phyloP scores from a whole-genome alignment of 2,113 vertebrate species.

The Paramisgurnus dabryanus region DNA sequence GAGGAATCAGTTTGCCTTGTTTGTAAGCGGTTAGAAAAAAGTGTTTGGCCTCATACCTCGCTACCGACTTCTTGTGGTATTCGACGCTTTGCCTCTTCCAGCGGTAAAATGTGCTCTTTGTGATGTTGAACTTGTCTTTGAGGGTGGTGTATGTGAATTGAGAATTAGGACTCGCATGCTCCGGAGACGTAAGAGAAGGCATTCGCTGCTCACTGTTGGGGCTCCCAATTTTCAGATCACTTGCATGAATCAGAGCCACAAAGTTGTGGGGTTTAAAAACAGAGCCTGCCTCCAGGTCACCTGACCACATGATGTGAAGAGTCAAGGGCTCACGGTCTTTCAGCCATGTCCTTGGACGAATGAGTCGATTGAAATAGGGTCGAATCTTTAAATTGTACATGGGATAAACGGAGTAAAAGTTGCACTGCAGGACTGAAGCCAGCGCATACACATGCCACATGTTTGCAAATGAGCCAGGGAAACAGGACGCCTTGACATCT shows the following conservation, averaged over 20 bases:
- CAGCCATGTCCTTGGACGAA: constrained; percentile 78
- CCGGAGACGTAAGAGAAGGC: constrained; percentile 72
- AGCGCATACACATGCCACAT: constrained; percentile 96
- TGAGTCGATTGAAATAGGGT: constrained; percentile 91
- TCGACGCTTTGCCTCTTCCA: constrained; percentile 91
- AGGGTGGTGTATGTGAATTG: constrained; percentile 84
- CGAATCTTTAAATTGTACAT: constrained; percentile 95
- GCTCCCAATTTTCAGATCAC: constrained; percentile 65
- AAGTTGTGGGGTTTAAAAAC: constrained; percentile 88
- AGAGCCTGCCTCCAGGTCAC: constrained; percentile 77
- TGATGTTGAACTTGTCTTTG: constrained; percentile 85
- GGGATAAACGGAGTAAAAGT: constrained; percentile 94
- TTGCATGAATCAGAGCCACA: constrained; percentile 82
- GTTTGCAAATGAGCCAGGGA: constrained; percentile 89
- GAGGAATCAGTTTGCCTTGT: constrained; percentile 83
- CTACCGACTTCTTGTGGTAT: constrained; percentile 84
- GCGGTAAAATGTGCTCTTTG: constrained; percentile 93
- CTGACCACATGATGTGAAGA: constrained; percentile 94
- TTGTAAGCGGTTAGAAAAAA: constrained; percentile 88
- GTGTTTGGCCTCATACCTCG: constrained; percentile 91
- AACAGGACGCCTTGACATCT: constrained; percentile 93
- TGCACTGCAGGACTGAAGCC: constrained; percentile 85
- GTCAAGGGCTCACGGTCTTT: constrained; percentile 72
- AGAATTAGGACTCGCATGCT: constrained; percentile 74
- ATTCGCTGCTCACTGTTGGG: constrained; percentile 53